A percentile compares a stretch with the other conserved stretches of the same genome.
Evolutionary conservation across 2,797 vertebrate genomes (phyloP).

Genomic region (Gambusia yucatana): DNA sequence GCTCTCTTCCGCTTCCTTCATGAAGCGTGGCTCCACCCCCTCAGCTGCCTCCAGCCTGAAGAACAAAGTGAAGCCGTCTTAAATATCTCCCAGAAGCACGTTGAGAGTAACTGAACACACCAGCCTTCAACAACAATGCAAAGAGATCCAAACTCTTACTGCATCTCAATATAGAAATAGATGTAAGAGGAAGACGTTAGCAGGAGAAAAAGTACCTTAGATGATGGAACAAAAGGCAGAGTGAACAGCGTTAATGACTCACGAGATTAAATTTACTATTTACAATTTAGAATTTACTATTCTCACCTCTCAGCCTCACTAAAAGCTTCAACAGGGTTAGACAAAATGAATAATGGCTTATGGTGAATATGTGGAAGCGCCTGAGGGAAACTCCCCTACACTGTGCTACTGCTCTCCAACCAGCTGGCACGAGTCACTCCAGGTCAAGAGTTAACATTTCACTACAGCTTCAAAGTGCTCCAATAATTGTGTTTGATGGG

Average conservation of each 20-base stretch:
- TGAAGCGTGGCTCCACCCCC: conserved; percentile 84
- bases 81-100: neutral
- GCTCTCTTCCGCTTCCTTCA: conserved; percentile 82
- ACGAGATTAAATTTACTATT: too few relatives aligned
- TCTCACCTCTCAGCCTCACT: conserved; percentile 28
- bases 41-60: conserved; percentile 89
- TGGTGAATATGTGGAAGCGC: conserved; percentile 36
- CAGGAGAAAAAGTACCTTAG: conserved; percentile 25
- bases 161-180: neutral
- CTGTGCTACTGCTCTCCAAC: conserved; percentile 40
- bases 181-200: conserved; percentile 28
- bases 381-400: conserved; percentile 41
- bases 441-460: conserved; percentile 2
- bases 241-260: conserved; percentile 29
- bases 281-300: too few relatives aligned
- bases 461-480: neutral
- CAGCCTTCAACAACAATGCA: neutral
- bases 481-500: neutral
- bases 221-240: conserved; percentile 27
- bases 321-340: conserved; percentile 39
- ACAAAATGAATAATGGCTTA: conserved; percentile 48
- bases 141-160: conserved; percentile 7
- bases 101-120: neutral
- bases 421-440: conserved; percentile 30
- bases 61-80: neutral